Conservation (phyloP, 2,113 vertebrate genomes). For the Donacobius atricapilla region DNA sequence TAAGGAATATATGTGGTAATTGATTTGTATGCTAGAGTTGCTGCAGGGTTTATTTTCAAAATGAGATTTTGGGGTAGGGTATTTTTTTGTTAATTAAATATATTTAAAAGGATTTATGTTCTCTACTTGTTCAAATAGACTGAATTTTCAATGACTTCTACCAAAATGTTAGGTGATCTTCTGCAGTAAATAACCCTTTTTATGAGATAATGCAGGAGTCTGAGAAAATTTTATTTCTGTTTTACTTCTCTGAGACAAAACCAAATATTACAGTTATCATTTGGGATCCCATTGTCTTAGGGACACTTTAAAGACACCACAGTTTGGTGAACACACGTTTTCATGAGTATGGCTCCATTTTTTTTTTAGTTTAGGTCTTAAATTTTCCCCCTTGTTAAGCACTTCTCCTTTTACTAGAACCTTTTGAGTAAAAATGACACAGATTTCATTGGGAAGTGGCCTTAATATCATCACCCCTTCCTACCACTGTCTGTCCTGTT, state of each 20-base stretch:
- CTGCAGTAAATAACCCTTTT: slow-evolving; percentile 50
- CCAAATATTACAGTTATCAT: slow-evolving; percentile 36
- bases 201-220: slow-evolving; percentile 41
- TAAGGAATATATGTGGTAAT: slow-evolving; percentile 43
- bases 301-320: slow-evolving; percentile 28
- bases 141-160: slow-evolving; percentile 65
- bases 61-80: slow-evolving; percentile 50
- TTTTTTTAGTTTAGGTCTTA: slow-evolving; percentile 21
- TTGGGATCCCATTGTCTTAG: slow-evolving; percentile 27
- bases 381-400: neutral
- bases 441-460: neutral
- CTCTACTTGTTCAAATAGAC: slow-evolving; percentile 64
- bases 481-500: neutral
- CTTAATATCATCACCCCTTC: neutral
- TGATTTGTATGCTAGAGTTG: slow-evolving; percentile 44
- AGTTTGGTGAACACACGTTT: neutral
- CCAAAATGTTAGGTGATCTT: slow-evolving; percentile 48
- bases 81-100: slow-evolving; percentile 58
- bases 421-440: neutral
- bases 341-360: neutral
- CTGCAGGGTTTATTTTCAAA: slow-evolving; percentile 64
- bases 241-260: slow-evolving; percentile 41
- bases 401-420: neutral
- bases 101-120: slow-evolving; percentile 69
- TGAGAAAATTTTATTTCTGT: slow-evolving; percentile 53